Evolutionary conservation across 2,797 vertebrate genomes (phyloP).

Genomic region (Phrynocephalus forsythii): DNA sequence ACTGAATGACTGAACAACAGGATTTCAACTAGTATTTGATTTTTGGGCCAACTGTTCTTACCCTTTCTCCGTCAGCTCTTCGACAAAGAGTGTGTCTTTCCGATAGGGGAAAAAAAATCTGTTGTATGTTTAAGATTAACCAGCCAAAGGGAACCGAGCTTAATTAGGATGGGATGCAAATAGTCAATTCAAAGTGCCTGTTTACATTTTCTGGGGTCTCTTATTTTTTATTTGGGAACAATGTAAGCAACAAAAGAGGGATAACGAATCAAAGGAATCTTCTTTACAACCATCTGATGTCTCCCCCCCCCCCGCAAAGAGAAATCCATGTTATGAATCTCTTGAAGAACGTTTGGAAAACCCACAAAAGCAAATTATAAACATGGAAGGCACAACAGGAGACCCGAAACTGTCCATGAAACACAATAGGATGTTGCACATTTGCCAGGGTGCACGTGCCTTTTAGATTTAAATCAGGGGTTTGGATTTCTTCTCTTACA

Average conservation of each 20-base stretch:
- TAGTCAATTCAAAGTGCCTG: slow-evolving; percentile 24
- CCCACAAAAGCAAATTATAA: not conserved
- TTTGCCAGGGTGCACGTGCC: not conserved
- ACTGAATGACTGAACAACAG: too few species aligned
- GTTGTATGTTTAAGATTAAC: not conserved
- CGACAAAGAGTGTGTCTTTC: not conserved
- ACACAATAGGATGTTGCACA: not conserved
- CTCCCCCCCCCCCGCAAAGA: not conserved
- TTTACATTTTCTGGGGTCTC: not conserved
- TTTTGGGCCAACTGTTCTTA: not conserved
- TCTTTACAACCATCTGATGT: slow-evolving; percentile 36
- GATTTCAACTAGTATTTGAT: not conserved
- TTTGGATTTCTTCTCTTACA: not conserved
- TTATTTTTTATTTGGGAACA: slow-evolving; percentile 52
- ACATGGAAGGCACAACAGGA: slow-evolving; percentile 14
- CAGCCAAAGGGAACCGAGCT: not conserved
- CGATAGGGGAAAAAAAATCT: not conserved
- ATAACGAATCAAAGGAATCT: slow-evolving; percentile 6
- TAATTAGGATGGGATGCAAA: slow-evolving; percentile 3
- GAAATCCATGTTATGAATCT: slow-evolving; percentile 38
- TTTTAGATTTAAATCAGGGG: not conserved
- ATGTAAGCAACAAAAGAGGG: fast-evolving
- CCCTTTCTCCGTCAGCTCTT: not conserved
- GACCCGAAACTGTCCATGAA: not conserved
- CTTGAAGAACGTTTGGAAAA: slow-evolving; percentile 42